phyloP scores from a whole-genome alignment of 2,797 vertebrate genomes.

The Bufotes viridis region DNA sequence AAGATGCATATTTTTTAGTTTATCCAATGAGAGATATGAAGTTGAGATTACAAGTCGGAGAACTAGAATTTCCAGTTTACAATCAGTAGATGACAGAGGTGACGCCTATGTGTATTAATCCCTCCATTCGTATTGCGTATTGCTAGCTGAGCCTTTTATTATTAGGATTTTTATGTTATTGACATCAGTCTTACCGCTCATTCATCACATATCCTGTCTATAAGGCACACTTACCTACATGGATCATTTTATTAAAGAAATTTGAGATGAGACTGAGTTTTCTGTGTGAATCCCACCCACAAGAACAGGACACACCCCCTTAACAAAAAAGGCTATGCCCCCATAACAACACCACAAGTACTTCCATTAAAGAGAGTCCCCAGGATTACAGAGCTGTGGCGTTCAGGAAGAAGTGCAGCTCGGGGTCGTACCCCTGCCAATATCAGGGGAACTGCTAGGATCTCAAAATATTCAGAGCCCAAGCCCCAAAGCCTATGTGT shows the following conservation, averaged over 20 bases:
- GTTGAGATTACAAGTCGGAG: background rate
- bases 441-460: no score
- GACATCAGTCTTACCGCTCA: background rate
- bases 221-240: background rate
- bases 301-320: no score
- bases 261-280: background rate
- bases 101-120: background rate
- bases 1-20: background rate
- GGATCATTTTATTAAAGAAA: background rate
- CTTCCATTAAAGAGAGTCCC: no score
- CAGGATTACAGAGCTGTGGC: no score
- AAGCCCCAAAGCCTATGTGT: no score
- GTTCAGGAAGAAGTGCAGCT: no score
- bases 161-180: background rate
- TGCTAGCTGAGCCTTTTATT: background rate
- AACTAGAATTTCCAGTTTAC: constrained; percentile 19
- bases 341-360: no score
- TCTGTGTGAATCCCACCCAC: no score
- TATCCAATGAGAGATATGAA: background rate
- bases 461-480: no score
- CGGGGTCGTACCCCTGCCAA: no score
- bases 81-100: constrained; percentile 5
- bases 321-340: no score
- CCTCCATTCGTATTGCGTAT: background rate
- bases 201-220: background rate